Base-by-base conservation (phyloP, 92 coral and sea anemone species). In the Palythoa heliodiscus region DNA sequence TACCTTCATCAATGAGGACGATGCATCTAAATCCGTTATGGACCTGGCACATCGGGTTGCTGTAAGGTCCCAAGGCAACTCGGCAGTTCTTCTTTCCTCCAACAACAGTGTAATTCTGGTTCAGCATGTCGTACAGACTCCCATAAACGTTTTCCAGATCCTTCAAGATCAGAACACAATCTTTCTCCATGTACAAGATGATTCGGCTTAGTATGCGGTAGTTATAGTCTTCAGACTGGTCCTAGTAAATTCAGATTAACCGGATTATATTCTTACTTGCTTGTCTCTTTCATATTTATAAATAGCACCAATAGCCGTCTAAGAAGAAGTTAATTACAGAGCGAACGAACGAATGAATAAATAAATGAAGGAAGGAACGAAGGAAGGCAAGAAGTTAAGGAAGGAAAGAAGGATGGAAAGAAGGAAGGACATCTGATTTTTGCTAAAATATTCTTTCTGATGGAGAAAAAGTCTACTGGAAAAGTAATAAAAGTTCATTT, bases 11-110 rank as follows among this genome's bases (percentile, higher is more conserved):
- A 13, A 77, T 86, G 78, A 86, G 85, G 57, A 86, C 89, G 72
- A 86, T 86, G 78, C 89, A 86, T 16, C 89, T 79, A 70, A 86
- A 86, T 12, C 89, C 89, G 35, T 86, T 85, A 53, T 86, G 82
- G 6, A 86, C 89, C 38, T 86, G 89, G 70, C 89, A 86, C 89
- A 86, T 86, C 14, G 89, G 89, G 76, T 86, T 86, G 48, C 89
- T 86, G 70, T 76, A 86, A 58, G 89, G 84, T n/a, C 89, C 89
- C n/a, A 86, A 75, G 50, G 89, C 89, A 48, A 86, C 78, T 10
- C 89, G 89, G 71, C 89, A 86, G 85, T 86, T 86, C 84, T 86
- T 86, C 68, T 82, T 86, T 55, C 83, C 83, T 55, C 89, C 89
- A 8, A 86, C 89, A 19, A 86, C 89, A 4, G 89, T 71, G 72